These are phyloP conservation scores for Pilophorus perplexus DNA, from an alignment of 2,888 invertebrate genomes.

Conservation along the genomic window DNA sequence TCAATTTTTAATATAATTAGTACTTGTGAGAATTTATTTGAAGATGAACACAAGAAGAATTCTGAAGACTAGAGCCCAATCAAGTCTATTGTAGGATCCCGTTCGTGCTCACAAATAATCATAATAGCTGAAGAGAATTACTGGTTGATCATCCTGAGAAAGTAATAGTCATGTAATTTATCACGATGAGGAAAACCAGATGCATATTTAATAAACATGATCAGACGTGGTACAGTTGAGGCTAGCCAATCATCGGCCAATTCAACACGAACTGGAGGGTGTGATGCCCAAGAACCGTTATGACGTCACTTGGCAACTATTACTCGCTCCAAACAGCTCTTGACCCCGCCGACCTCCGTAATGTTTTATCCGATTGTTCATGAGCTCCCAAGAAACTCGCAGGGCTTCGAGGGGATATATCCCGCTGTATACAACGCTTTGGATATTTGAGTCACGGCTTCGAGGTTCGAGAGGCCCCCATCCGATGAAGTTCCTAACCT, in stretches of 20 bases:
- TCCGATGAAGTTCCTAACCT: constrained; percentile 2
- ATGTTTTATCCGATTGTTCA: constrained; percentile 36
- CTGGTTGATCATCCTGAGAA: no score
- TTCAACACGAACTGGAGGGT: not conserved
- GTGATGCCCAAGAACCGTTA: constrained; percentile 22
- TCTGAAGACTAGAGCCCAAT: no score
- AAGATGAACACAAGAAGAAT: no score
- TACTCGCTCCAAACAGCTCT: constrained; percentile 28
- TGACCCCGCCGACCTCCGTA: constrained; percentile 30
- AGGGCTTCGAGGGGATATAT: not conserved
- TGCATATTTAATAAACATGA: no score
- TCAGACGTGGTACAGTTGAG: not conserved
- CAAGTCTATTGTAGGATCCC: no score
- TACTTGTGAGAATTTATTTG: no score
- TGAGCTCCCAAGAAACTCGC: constrained; percentile 26
- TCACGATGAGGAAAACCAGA: no score
- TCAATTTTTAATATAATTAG: no score
- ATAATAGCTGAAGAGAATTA: no score
- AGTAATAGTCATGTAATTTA: no score
- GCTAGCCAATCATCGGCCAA: not conserved
- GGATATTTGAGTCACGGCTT: constrained; percentile 11
- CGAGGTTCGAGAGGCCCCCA: not conserved
- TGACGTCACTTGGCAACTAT: constrained; percentile 24
- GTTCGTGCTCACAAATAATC: no score
- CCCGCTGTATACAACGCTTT: not conserved